Base-by-base conservation (phyloP, 2,797 vertebrate genomes). In the Sorex maritimensis region DNA sequence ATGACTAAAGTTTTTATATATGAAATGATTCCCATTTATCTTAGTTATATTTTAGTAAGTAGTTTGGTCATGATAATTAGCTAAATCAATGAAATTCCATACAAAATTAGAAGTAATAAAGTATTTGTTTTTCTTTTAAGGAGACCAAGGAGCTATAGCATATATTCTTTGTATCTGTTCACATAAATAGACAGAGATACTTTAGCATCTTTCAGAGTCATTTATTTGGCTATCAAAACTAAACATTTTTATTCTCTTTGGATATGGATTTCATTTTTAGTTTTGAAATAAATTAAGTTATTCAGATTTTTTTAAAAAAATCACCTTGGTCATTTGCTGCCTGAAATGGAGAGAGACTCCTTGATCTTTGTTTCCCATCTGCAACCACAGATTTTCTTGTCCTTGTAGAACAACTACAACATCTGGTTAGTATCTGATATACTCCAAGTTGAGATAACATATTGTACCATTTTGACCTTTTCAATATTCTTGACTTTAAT, bases 391-490 rank as follows among this genome's bases (percentile, higher is more conserved):
- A 79, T 93, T 23, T 55, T 4, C 85, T 78, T 72, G 68, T 85
- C n/a, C 49, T 73, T 94, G 68, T 96, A 85, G 63, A 89, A 92
- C 38, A 90, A 23, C 2, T 71, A 58, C 5, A 95, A 9, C 8
- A 84, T 38, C 41, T 92, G 6, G 49, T 81, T 96, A 81, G 26
- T 5, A 73, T 23, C n/a, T 90, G 15, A 69, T 80, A 61, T 2
- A 10, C 74, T 95, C 68, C 14, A 23, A 3, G n/a, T 63, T 87
- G 46, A 67, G 1, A 24, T 86, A 96, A 58, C 34, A 2, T 80
- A 95, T 73, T 97, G 44, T 44, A 81, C 41, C 83, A 10, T 84
- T 95, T 87, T 97, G 93, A 94, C 81, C 81, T 97, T 97, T 96
- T 97, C 85, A 82, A 10, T 80, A 93, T 93, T 96, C 90, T 92